Percentiles rank a stretch among this genome's conserved stretches.
Conservation (phyloP, 1,140 invertebrate species). For the Cyphomyrmex costatus region DNA sequence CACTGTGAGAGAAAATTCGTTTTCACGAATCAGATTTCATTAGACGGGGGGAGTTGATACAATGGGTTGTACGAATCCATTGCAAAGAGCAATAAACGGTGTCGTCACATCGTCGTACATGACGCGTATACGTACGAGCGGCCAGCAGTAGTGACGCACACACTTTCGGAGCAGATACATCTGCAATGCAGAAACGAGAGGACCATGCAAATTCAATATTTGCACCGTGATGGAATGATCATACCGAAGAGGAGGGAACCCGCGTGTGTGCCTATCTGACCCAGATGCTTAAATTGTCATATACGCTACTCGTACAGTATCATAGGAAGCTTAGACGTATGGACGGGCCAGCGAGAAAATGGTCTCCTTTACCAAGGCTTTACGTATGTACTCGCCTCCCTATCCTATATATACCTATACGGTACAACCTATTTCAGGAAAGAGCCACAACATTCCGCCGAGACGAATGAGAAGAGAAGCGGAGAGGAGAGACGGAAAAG, state of each 20-base stretch:
- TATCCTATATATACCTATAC: constrained; percentile 35
- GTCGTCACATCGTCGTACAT: constrained; percentile 5
- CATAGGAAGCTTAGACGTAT: constrained; percentile 50
- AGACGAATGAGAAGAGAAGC: constrained; percentile 27
- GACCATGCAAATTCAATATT: constrained; percentile 77
- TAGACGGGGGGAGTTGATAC: constrained; percentile 59
- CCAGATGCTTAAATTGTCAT: constrained; percentile 55
- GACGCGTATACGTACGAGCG: constrained; percentile 28
- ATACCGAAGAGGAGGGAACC: constrained; percentile 50
- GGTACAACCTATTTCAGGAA: constrained; percentile 36
- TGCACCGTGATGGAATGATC: constrained; percentile 74
- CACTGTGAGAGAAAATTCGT: constrained; percentile 35
- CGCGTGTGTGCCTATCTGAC: constrained; percentile 60
- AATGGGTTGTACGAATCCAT: constrained; percentile 58
- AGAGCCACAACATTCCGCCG: constrained; percentile 8
- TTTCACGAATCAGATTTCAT: constrained; percentile 68
- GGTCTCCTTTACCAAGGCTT: constrained; percentile 47
- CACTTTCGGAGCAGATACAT: constrained; percentile 62
- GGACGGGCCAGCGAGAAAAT: constrained; percentile 56
- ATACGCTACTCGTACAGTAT: constrained; percentile 35
- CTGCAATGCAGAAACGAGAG: constrained; percentile 76
- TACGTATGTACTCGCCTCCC: not conserved
- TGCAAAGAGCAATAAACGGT: constrained; percentile 67
- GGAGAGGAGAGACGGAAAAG: not conserved
- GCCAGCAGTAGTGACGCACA: not conserved